Percentiles rank a stretch among this genome's conserved stretches.
Evolutionary conservation across 2,888 invertebrate genomes (phyloP).

Genomic region (Drosophila tanythrix): DNA sequence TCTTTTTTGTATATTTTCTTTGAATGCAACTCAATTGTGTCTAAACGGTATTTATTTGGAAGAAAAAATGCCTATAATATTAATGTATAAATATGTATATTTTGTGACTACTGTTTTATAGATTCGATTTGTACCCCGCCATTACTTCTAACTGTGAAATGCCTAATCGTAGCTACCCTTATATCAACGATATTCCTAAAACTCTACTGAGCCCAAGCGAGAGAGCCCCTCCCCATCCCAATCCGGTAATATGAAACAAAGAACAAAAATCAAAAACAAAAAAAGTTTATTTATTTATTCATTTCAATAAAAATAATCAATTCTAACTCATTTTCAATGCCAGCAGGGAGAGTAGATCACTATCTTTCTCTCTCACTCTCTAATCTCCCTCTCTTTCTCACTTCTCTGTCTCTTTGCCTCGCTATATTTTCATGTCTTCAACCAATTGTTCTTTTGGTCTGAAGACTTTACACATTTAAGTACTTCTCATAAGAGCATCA

Average conservation of each 20-base stretch:
- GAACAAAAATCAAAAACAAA: conserved; percentile 7
- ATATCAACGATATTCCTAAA: conserved; percentile 71
- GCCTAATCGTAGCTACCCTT: conserved; percentile 69
- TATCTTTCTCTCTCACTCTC: not conserved
- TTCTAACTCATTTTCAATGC: conserved; percentile 9
- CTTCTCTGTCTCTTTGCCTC: conserved; percentile 2
- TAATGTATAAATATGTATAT: conserved; percentile 49
- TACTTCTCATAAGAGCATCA: not conserved
- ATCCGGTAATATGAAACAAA: conserved; percentile 56
- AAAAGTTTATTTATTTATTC: not conserved
- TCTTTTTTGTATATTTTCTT: conserved; percentile 17
- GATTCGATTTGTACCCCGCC: conserved; percentile 74
- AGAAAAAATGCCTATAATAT: conserved; percentile 27
- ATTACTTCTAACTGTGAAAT: conserved; percentile 77
- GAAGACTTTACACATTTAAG: conserved; percentile 8
- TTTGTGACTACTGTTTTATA: conserved; percentile 76
- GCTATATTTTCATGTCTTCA: conserved; percentile 1
- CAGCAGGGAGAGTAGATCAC: not conserved
- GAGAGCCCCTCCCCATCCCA: conserved; percentile 40
- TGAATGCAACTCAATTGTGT: conserved; percentile 46
- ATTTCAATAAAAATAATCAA: not conserved
- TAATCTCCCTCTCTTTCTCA: conserved; percentile 5
- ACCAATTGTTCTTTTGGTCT: not conserved
- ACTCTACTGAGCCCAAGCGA: conserved; percentile 64
- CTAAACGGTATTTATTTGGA: conserved; percentile 40